Percentiles rank a stretch among this genome's conserved stretches.
Evolutionary conservation across 2,888 invertebrate species (phyloP).

Genomic region (Hermaeophaga mercurialis): DNA sequence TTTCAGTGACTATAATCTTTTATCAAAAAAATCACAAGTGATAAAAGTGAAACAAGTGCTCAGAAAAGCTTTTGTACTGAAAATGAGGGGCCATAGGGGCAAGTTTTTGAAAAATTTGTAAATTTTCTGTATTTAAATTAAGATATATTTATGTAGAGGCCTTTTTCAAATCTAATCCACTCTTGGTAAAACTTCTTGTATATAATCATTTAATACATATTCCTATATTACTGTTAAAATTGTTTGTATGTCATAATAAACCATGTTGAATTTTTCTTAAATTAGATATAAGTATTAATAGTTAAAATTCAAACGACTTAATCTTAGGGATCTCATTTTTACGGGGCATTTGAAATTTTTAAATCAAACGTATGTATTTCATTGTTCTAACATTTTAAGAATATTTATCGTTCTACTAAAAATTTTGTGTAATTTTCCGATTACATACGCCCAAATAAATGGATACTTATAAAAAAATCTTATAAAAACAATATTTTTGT

Average conservation of each 20-base stretch:
- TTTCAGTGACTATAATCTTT: neutral
- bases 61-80: conserved; percentile 24
- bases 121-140: conserved; percentile 30
- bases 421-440: no score
- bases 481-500: no score
- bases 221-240: conserved; percentile 20
- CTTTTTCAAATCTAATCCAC: conserved; percentile 29
- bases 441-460: no score
- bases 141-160: conserved; percentile 32
- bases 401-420: no score
- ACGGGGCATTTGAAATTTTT: no score
- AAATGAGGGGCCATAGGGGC: conserved; percentile 36
- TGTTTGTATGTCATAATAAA: conserved; percentile 6
- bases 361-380: no score
- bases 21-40: neutral
- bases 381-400: no score
- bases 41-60: conserved; percentile 4
- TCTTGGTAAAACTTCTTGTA: conserved; percentile 22
- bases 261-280: conserved; percentile 14
- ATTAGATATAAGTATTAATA: neutral
- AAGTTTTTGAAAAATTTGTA: conserved; percentile 25
- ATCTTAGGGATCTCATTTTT: no score
- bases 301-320: conserved; percentile 8
- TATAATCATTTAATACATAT: conserved; percentile 21
- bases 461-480: no score